Percentiles rank a stretch among this genome's conserved stretches.
Evolutionary conservation across 1,140 invertebrate species (phyloP).

Genomic region (Octopus bimaculoides): DNA sequence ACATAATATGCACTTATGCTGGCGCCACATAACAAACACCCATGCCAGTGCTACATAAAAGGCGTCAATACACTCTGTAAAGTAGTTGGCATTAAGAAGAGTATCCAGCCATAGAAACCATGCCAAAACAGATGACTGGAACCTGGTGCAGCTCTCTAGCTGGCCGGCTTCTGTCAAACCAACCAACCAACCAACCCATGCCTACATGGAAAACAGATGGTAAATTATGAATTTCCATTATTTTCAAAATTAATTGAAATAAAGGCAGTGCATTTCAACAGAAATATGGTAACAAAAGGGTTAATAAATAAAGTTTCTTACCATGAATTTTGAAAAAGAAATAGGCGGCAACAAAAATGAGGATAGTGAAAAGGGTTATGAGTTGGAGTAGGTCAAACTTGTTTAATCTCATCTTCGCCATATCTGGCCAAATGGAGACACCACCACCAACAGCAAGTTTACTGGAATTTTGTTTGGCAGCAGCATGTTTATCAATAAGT

Average conservation of each 20-base stretch:
- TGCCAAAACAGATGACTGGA: not conserved
- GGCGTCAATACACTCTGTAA: too few relatives aligned
- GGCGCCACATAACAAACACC: too few relatives aligned
- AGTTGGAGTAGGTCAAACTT: constrained; percentile 31
- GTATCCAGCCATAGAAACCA: not conserved
- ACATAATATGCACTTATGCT: too few relatives aligned
- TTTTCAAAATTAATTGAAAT: not conserved
- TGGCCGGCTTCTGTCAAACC: not conserved
- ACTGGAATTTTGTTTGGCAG: constrained; percentile 35
- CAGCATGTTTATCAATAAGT: constrained; percentile 39
- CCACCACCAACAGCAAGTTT: constrained; percentile 46
- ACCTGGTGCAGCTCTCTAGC: not conserved
- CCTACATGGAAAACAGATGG: not conserved
- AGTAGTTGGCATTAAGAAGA: too few relatives aligned
- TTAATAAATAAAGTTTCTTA: constrained; percentile 14
- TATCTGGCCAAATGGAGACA: constrained; percentile 48
- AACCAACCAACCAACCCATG: not conserved
- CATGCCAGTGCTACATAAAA: too few relatives aligned
- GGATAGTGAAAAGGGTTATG: constrained; percentile 19
- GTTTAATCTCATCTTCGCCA: constrained; percentile 47
- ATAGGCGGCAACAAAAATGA: constrained; percentile 23
- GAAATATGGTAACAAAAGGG: not conserved
- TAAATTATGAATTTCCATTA: not conserved
- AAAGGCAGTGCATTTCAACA: not conserved
- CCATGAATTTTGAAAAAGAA: constrained; percentile 42